Evolutionary conservation across 2,888 invertebrate species (phyloP), one percentile per base, ranked within the genome.

Genomic region (Cyaniris semiargus): DNA sequence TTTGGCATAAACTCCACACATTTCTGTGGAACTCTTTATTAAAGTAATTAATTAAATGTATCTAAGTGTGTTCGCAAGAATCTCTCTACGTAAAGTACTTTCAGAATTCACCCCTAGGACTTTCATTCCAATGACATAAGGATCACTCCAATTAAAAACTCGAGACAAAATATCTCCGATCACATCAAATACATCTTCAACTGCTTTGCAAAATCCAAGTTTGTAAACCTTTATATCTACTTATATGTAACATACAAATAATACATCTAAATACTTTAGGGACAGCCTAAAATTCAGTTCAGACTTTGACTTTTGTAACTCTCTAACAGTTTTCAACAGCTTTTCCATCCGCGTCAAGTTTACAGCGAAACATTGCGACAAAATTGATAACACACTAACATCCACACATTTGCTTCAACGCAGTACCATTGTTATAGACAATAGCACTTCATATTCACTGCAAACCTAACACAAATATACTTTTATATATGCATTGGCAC

Each of bases 301-400:
- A 71, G 71, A 71, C 71, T 71, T 71, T 71, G 71, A 71, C n/a
- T 66, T 66, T 66, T 71, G 71, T 71, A 71, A 71, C 71, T 71
- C 71, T 71, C 71, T 71, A 71, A 38, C 21, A 71, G 38, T 71
- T 71, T 66, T 6, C 27, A 66, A 66, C 27, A 27, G 53, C 53
- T 53, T 53, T 53, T 48, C 15, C 48, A 18, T 53, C 18, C 53
- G 18, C 53, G 53, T 53, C 53, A 53, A 53, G 53, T 53, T 53
- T 53, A 18, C 53, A 53, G 5, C 5, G 53, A 53, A 18, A 13
- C 53, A 53, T 53, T 53, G 53, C 5, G 53, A 18, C 53, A 5
- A 18, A 18, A 53, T 53, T 18, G 53, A 53, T 6, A 15, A 53
- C 53, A 53, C 53, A 53, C 4, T 15, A 38, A 6, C 48, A 53